These are phyloP conservation scores for Tiliqua scincoides DNA, from an alignment of 2,113 vertebrate species.

Conservation along the genomic window DNA sequence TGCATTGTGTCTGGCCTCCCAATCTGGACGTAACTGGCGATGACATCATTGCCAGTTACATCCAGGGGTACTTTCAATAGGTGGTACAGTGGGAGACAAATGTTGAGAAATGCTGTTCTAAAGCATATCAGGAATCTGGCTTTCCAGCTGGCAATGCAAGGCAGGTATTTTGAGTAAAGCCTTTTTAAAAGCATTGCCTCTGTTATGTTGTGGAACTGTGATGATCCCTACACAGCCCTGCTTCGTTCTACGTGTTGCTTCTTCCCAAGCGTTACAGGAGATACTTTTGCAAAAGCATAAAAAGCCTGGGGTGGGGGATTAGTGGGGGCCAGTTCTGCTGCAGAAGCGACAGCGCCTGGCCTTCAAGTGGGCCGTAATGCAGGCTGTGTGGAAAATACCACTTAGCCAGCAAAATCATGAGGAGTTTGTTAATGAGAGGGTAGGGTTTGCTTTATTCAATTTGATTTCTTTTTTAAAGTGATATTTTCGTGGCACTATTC, in stretches of 20 bases:
- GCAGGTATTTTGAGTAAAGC: conserved; percentile 13
- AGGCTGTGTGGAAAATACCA: neutral
- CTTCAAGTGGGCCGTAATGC: neutral
- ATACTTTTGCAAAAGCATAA: neutral
- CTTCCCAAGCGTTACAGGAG: neutral
- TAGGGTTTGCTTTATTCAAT: neutral
- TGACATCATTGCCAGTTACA: no score
- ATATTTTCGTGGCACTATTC: no score
- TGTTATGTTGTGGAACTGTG: neutral
- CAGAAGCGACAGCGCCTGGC: neutral
- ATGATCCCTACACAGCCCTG: rapidly evolving
- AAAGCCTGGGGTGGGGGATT: neutral
- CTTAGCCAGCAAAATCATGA: neutral
- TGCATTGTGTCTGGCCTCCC: no score
- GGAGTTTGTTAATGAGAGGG: conserved; percentile 8
- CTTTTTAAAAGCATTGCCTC: neutral
- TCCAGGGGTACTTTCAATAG: no score
- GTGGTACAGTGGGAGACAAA: no score
- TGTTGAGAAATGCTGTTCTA: no score
- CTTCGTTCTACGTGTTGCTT: neutral
- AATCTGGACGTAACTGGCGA: no score
- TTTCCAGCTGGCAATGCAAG: neutral
- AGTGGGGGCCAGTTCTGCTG: neutral
- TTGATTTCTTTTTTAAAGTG: neutral
- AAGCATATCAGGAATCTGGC: neutral